A percentile compares a stretch with the other conserved stretches of the same genome.
These are phyloP conservation scores for Phallusia fumigata DNA, from an alignment of 23 tunicate species.

Conservation along the genomic window DNA sequence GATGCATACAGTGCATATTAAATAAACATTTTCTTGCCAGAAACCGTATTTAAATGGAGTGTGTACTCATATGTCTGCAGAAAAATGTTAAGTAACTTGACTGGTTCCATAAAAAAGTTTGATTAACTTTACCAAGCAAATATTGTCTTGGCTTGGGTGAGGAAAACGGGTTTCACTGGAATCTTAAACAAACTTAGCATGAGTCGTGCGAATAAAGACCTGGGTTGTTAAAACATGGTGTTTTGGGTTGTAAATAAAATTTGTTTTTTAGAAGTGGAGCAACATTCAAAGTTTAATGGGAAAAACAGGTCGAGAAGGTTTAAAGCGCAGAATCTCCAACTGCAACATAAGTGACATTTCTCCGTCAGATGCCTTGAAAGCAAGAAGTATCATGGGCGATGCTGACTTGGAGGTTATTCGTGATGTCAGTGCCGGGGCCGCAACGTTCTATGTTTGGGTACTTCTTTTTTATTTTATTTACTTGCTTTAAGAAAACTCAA, in stretches of 20 bases:
- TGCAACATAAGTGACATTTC: slow-evolving; percentile 45
- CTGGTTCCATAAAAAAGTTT: too few species aligned
- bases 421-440: slow-evolving; percentile 97
- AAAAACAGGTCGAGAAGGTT: slow-evolving; percentile 82
- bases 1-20: too few species aligned
- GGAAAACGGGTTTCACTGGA: too few species aligned
- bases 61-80: too few species aligned
- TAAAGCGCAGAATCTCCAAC: slow-evolving; percentile 71
- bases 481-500: neutral
- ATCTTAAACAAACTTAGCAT: too few species aligned
- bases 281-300: slow-evolving; percentile 84
- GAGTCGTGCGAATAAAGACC: too few species aligned
- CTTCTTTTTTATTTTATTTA: slow-evolving; percentile 1
- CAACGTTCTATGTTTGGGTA: slow-evolving; percentile 98
- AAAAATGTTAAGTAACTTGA: too few species aligned
- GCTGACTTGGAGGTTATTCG: slow-evolving; percentile 82
- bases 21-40: too few species aligned
- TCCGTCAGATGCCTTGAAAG: slow-evolving; percentile 51
- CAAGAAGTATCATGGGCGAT: slow-evolving; percentile 52
- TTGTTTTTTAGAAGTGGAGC: slow-evolving; percentile 71
- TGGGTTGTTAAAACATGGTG: too few species aligned
- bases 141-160: too few species aligned
- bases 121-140: too few species aligned
- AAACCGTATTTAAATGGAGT: too few species aligned
- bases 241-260: neutral